Evolutionary conservation across 2,113 vertebrate genomes (phyloP), one percentile per base, ranked within the genome.

Genomic region (Fukomys damarensis): DNA sequence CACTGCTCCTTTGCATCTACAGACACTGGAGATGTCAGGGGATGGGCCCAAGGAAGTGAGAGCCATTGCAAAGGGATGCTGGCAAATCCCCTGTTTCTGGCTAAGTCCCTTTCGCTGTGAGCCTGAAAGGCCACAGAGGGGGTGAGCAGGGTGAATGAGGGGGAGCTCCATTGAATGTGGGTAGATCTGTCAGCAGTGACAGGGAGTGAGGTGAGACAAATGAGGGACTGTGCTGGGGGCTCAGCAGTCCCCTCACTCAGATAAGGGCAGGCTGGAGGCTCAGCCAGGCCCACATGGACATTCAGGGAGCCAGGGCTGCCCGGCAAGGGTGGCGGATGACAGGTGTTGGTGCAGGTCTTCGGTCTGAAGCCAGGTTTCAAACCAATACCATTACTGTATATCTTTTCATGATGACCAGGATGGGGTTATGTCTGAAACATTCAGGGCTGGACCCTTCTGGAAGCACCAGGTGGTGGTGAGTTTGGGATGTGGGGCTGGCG

Each of bases 1-100:
- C 24, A 17, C 5, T 43, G 63, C 14, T 49, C 28, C 35, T 13
- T 76, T 38, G 14, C 13, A 16, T 11, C 5, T 0, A 3, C 32
- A 54, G 70, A 74, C 83, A 14, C 46, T 72, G 16, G 87, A 19
- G 88, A 66, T 66, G 61, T 32, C 74, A 81, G 76, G 68, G 79
- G 41, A 68, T 61, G 68, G 86, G 66, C 41, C 0, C 11, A 74
- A 59, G 72, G 35, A 89, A 65, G 65, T 41, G 43, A 59, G 72
- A 52, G 59, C 59, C 77, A 93, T 88, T 70, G 92, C 70, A 85
- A 96, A 97, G 54, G 30, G 26, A 97, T 86, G 90, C 91, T 80
- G 63, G 49, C 79, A 94, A 90, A 83, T 87, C 58, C 54, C 83
- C 46, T 72, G 38, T 93, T 80, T 92, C 82, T 87, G 89, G 80